phyloP scores from a whole-genome alignment of 2,888 invertebrate species.

The Andricus curvator region DNA sequence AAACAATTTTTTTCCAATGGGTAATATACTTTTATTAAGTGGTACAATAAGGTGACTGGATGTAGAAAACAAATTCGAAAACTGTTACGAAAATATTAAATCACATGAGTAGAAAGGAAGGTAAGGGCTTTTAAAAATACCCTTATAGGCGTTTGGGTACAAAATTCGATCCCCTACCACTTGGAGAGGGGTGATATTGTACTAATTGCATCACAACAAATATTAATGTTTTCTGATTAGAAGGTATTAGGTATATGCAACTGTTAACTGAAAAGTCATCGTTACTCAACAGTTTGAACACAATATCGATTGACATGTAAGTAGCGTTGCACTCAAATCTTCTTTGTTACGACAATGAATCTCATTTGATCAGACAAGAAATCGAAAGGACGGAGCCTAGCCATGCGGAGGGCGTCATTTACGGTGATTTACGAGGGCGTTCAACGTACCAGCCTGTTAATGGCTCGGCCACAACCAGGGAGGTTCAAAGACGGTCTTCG shows the following conservation, averaged over 20 bases:
- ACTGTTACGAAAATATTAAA: no score
- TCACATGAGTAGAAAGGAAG: no score
- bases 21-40: no score
- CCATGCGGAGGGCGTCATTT: constrained; percentile 52
- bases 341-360: constrained; percentile 57
- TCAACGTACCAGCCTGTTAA: constrained; percentile 70
- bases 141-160: no score
- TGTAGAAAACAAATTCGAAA: no score
- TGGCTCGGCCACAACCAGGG: constrained; percentile 66
- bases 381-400: constrained; percentile 50
- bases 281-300: neutral
- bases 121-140: no score
- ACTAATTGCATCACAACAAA: no score
- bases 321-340: neutral
- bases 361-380: constrained; percentile 51
- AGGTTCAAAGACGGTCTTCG: constrained; percentile 69
- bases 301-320: neutral
- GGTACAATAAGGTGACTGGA: no score
- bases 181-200: no score
- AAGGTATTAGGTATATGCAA: neutral
- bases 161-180: no score
- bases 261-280: neutral
- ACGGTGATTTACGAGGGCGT: constrained; percentile 70
- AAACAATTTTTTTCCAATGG: no score
- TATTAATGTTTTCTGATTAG: neutral